Evolutionary conservation across 2,888 invertebrate species (phyloP).

Genomic region (Sicus ferrugineus): DNA sequence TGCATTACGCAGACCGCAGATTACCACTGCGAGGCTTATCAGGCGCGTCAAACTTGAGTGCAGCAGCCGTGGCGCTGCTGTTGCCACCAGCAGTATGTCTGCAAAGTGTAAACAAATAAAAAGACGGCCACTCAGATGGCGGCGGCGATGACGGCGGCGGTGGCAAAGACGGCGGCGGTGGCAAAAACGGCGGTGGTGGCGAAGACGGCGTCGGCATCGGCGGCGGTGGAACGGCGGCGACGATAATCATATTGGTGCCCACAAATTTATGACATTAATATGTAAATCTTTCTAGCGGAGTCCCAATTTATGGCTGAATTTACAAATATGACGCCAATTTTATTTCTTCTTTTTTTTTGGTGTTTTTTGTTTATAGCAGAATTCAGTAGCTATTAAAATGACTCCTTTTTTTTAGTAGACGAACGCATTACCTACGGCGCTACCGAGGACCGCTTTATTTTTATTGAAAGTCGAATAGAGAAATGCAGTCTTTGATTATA

Average conservation of each 20-base stretch:
- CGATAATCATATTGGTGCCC: slow-evolving; percentile 13
- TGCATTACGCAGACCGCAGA: neutral
- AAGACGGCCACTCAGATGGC: neutral
- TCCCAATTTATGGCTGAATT: slow-evolving; percentile 10
- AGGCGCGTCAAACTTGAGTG: slow-evolving; percentile 18
- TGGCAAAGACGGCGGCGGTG: too few relatives aligned
- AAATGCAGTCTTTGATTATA: too few relatives aligned
- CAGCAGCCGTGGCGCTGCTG: neutral
- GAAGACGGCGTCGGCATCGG: neutral
- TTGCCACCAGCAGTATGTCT: neutral
- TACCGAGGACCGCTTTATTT: too few relatives aligned
- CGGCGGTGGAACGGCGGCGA: neutral
- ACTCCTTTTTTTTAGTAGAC: too few relatives aligned
- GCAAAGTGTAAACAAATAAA: neutral
- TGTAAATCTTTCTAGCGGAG: slow-evolving; percentile 2
- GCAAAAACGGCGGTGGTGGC: neutral
- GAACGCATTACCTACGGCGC: too few relatives aligned
- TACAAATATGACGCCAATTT: slow-evolving; percentile 5
- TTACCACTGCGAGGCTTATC: slow-evolving; percentile 10
- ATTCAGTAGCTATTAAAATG: too few relatives aligned
- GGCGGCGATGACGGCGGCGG: neutral
- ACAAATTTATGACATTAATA: slow-evolving; percentile 28
- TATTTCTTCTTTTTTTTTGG: neutral
- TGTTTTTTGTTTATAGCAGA: slow-evolving; percentile 1
- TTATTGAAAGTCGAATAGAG: too few relatives aligned